Evolutionary conservation across 2,797 vertebrate species (phyloP).

Genomic region (Centroberyx gerrardi): DNA sequence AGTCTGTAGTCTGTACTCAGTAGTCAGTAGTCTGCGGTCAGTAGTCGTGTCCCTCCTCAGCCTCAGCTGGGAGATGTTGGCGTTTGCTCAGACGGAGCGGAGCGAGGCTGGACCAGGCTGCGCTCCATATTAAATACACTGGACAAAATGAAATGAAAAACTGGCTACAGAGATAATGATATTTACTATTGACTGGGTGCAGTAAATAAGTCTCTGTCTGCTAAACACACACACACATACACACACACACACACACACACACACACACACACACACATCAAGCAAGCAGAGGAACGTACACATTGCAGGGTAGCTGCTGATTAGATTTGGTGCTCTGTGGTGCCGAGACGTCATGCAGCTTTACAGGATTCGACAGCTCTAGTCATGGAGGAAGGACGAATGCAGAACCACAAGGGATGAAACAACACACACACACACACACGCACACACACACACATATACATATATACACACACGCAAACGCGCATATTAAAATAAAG

Average conservation of each 20-base stretch:
- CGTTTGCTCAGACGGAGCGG: too few species aligned
- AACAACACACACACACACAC: constrained; percentile 14
- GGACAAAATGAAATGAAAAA: constrained; percentile 55
- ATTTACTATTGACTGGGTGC: constrained; percentile 69
- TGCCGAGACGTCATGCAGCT: constrained; percentile 60
- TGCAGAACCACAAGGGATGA: constrained; percentile 55
- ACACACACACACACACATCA: constrained; percentile 19
- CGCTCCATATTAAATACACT: constrained; percentile 39
- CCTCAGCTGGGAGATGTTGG: constrained; percentile 9
- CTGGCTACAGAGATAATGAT: constrained; percentile 58
- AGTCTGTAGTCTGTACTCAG: neutral
- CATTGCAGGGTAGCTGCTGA: constrained; percentile 56
- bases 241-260: constrained; percentile 21
- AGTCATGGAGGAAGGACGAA: constrained; percentile 67
- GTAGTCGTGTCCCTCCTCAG: neutral
- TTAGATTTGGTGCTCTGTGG: constrained; percentile 71
- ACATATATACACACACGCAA: constrained; percentile 26
- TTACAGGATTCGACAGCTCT: constrained; percentile 71
- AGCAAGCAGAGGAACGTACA: constrained; percentile 12
- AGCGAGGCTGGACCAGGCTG: constrained; percentile 6
- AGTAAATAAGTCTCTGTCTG: constrained; percentile 59
- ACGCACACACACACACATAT: constrained; percentile 22
- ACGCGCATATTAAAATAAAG: constrained; percentile 65
- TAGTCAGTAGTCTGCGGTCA: too few species aligned
- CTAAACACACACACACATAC: constrained; percentile 1